Evolutionary conservation across 2,888 invertebrate species (phyloP), one percentile per base, ranked within the genome.

Genomic region (Parnassius glacialis): DNA sequence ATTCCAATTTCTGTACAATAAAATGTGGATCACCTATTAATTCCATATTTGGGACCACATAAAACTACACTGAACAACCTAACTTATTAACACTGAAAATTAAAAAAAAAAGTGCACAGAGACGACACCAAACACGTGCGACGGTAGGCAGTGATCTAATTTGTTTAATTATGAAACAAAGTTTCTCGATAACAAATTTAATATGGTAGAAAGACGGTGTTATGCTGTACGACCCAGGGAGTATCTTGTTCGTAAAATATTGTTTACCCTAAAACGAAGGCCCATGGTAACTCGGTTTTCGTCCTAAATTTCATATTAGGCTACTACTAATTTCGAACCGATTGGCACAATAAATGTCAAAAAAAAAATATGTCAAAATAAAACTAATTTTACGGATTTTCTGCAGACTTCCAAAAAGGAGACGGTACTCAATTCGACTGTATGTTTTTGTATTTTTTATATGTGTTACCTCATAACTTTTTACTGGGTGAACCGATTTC

Each of bases 121-220:
- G 42, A 9, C 43, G 53, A n/a, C 44, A 42, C n/a, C 45, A 10
- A 44, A 51, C 54, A 53, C 60, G 61, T 58, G 58, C 55, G 64
- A 12, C 57, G 58, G 58, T 45, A 62, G 62, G 65, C 68, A 74
- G 63, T 74, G 76, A 73, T 76, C 79, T 76, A 80, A 78, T 79
- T 80, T 72, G 73, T 74, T 67, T 72, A 70, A 77, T 73, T 72
- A 74, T 67, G 73, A 72, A 74, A 75, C 74, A 65, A 51, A 72
- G 68, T 71, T 61, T 43, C 64, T 51, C 20, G 79, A 79, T 78
- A 79, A 75, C 60, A 53, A 34, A 54, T 59, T 67, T 66, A 62
- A 67, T 66, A 65, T 55, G 59, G 61, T 74, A 73, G 70, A 69
- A 67, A 43, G 65, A 71, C 57, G 62, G 61, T 16, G 57, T 73